Evolutionary conservation across 2,113 vertebrate genomes (phyloP).

Genomic region (Passer domesticus): DNA sequence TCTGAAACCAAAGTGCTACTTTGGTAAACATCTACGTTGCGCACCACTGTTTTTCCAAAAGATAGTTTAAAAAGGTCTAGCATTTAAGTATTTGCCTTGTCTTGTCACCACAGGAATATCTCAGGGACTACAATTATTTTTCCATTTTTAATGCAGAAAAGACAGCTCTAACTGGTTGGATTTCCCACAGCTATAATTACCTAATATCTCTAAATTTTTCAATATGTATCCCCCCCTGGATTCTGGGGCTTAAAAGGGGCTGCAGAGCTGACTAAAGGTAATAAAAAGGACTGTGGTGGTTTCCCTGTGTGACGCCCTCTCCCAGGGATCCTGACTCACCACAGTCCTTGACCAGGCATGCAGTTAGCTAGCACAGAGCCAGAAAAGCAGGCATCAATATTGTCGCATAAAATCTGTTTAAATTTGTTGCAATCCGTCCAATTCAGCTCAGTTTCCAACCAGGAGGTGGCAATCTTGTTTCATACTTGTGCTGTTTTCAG

Average conservation of each 20-base stretch:
- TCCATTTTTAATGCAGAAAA: not conserved
- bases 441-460: not conserved
- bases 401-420: not conserved
- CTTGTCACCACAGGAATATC: not conserved
- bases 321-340: rapidly evolving
- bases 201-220: not conserved
- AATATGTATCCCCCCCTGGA: not conserved
- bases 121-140: not conserved
- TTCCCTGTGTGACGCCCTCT: rapidly evolving
- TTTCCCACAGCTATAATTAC: not conserved
- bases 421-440: not conserved
- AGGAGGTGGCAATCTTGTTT: constrained; percentile 43
- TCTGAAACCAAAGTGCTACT: not conserved
- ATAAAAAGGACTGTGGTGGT: not conserved
- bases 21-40: not conserved
- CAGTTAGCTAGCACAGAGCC: not conserved
- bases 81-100: not conserved
- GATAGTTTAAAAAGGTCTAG: not conserved
- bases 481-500: not conserved
- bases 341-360: rapidly evolving
- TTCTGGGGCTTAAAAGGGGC: not conserved
- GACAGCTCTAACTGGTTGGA: not conserved
- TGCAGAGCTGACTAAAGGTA: not conserved
- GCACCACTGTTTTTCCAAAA: not conserved
- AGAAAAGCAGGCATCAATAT: not conserved